phyloP scores from a whole-genome alignment of 2,888 invertebrate species.

The Pseudanteris insignis region DNA sequence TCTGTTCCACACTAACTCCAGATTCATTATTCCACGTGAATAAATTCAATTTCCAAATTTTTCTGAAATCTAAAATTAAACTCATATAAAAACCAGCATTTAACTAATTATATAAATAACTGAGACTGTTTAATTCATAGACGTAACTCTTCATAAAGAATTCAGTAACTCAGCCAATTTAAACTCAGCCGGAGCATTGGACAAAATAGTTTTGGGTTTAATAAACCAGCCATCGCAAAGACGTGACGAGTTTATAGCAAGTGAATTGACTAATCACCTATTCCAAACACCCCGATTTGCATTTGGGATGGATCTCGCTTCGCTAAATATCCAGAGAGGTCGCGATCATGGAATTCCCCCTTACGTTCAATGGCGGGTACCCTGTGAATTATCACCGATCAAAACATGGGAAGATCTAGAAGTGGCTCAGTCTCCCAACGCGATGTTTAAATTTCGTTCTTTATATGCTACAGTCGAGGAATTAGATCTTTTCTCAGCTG shows the following conservation, averaged over 20 bases:
- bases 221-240: slow-evolving; percentile 80
- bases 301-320: slow-evolving; percentile 87
- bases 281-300: slow-evolving; percentile 78
- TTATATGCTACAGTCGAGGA: slow-evolving; percentile 77
- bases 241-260: slow-evolving; percentile 83
- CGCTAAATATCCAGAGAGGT: slow-evolving; percentile 87
- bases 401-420: slow-evolving; percentile 77
- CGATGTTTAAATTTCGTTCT: slow-evolving; percentile 71
- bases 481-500: slow-evolving; percentile 85
- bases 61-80: no score
- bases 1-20: no score
- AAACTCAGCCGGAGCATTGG: slow-evolving; percentile 82
- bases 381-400: slow-evolving; percentile 78
- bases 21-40: no score
- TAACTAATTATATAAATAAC: background rate
- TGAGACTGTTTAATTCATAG: slow-evolving; percentile 64
- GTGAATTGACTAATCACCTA: slow-evolving; percentile 83
- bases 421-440: slow-evolving; percentile 74
- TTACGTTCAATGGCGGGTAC: slow-evolving; percentile 82
- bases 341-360: slow-evolving; percentile 87
- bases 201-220: slow-evolving; percentile 80
- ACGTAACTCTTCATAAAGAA: slow-evolving; percentile 83
- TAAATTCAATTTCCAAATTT: no score
- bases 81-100: no score
- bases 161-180: slow-evolving; percentile 73